Base-by-base conservation (phyloP, 2,113 vertebrate species). In the Oryzias javanicus region DNA sequence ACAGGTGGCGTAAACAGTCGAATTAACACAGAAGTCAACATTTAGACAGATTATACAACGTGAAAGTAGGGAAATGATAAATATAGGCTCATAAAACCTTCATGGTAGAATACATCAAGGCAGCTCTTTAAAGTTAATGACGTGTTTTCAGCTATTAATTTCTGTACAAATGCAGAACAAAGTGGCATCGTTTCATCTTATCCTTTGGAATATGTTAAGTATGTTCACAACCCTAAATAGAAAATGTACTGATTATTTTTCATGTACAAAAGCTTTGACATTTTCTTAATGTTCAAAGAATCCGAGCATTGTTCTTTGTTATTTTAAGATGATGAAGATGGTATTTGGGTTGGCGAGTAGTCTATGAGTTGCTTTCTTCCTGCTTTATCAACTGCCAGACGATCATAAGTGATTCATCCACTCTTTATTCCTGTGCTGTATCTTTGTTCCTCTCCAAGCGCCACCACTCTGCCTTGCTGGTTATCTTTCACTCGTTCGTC, bases 211-310 rank as follows among this genome's bases (percentile, higher is more conserved):
- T 52, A 49, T 60, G 45, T 54, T 49, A 19, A 65, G 41, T 50
- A 42, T 13, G 8, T 18, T 61, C 20, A 19, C 24, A 18, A 3
- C 19, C 41, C 44, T 4, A 25, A 15, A 8, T 51, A 63, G 10
- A 18, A 54, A 48, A 48, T 18, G 22, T 7, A 20, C 7, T 27
- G 17, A 18, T 49, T 40, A 29, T 41, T 40, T 16, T 14, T 29
- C 59, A 19, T 56, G 8, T 4, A 1, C 41, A 65, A 50, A 57
- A 10, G 2, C 24, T 35, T n/a, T 60, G 64, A 48, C 50, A 19
- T 74, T 60, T 66, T 51, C 19, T 0, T 25, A 24, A 60, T 60
- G 63, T 55, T 68, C 13, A 74, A 61, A 66, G 60, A 46, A 68
- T 41, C 49, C 13, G 6, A 62, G 53, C 41, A 51, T 53, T 73